A percentile compares a stretch with the other conserved stretches of the same genome.
Evolutionary conservation across 2,888 invertebrate species (phyloP).

Genomic region (Synanthedon tipuliformis): DNA sequence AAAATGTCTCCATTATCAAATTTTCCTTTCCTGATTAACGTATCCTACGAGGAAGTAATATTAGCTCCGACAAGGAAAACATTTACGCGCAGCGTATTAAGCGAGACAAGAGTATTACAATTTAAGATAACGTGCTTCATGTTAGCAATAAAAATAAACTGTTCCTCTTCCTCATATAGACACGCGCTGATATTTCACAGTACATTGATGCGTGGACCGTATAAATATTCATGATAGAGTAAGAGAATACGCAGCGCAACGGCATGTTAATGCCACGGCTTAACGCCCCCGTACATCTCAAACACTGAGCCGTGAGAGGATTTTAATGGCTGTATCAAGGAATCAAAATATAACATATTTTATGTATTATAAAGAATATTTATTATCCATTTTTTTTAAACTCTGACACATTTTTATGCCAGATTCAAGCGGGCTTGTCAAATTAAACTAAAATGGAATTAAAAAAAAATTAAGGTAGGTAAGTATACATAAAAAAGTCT

Average conservation of each 20-base stretch:
- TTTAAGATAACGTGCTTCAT: constrained; percentile 1
- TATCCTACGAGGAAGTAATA: not conserved
- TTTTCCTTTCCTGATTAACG: constrained; percentile 3
- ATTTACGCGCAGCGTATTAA: not conserved
- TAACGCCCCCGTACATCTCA: constrained; percentile 20
- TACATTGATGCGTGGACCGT: constrained; percentile 40
- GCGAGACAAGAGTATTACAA: not conserved
- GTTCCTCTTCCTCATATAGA: constrained; percentile 2
- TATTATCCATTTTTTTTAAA: too few relatives aligned
- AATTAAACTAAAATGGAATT: too few relatives aligned
- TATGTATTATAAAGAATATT: too few relatives aligned
- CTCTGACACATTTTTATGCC: too few relatives aligned
- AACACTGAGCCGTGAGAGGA: not conserved
- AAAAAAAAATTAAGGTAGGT: too few relatives aligned
- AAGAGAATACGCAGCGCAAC: constrained; percentile 30
- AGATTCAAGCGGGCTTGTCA: too few relatives aligned
- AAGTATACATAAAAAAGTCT: too few relatives aligned
- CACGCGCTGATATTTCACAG: constrained; percentile 26
- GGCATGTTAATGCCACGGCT: constrained; percentile 47
- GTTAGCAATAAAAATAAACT: constrained; percentile 9
- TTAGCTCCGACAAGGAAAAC: not conserved
- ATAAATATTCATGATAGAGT: constrained; percentile 56
- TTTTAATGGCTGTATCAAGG: not conserved
- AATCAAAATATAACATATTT: too few relatives aligned
- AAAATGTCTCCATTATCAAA: constrained; percentile 2